Evolutionary conservation across 37 sponge, comb jelly and placozoan genomes (phyloP), one percentile per base, ranked within the genome.

Genomic region (Chondrilla cf. caribensis): DNA sequence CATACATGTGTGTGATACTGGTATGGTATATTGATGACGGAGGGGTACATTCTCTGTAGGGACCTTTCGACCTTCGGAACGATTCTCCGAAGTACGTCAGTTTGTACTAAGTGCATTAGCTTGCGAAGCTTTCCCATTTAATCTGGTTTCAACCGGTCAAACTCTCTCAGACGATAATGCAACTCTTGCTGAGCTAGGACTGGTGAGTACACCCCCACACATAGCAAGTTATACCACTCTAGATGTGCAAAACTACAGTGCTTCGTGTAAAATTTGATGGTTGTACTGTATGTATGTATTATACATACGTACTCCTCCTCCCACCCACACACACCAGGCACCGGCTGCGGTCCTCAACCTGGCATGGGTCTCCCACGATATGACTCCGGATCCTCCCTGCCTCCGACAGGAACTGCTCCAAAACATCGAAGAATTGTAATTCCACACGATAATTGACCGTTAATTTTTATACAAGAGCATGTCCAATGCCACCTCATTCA

Each of bases 1-100:
- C n/a, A n/a, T n/a, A n/a, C n/a, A n/a, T n/a, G n/a, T n/a, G n/a
- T n/a, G n/a, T n/a, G n/a, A n/a, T n/a, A n/a, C n/a, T n/a, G n/a
- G n/a, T n/a, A n/a, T n/a, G n/a, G n/a, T n/a, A n/a, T n/a, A n/a
- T n/a, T n/a, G n/a, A n/a, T n/a, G n/a, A n/a, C n/a, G n/a, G n/a
- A n/a, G n/a, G n/a, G 57, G 17, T 11, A 19, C 24, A 15, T 15
- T 43, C 43, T 0, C 29, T 40, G 41, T 55, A 93, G 93, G 90
- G 57, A 77, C 86, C 4, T 93, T 93, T 42, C n/a, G 82, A 22
- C 93, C 93, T 31, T 35, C 84, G 38, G 93, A 93, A 58, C 78
- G 73, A 62, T 32, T 93, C 19, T 58, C 54, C 18, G 87, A 76
- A 29, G 87, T 93, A 5, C 80, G 93, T 38, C 73, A 57, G 39